A percentile compares a stretch with the other conserved stretches of the same genome.
Conservation (phyloP, 2,113 vertebrate genomes). For the Mus pahari region DNA sequence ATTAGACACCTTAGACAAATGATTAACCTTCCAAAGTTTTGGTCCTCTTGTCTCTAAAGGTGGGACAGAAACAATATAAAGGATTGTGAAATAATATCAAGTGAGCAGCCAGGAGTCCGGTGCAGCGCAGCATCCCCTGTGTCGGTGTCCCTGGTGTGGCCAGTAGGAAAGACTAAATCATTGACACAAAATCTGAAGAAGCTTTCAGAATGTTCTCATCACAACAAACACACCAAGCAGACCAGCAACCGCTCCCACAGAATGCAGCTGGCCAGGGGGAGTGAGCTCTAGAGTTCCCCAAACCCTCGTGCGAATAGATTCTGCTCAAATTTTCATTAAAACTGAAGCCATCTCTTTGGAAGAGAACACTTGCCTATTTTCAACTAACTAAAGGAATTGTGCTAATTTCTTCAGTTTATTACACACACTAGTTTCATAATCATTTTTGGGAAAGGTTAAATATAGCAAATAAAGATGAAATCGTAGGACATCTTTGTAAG, state of each 20-base stretch:
- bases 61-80: not conserved
- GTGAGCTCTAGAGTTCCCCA: not conserved
- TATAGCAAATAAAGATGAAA: conserved; percentile 55
- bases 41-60: not conserved
- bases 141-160: not conserved
- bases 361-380: conserved; percentile 13
- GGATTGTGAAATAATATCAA: not conserved
- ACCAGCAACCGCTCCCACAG: not conserved
- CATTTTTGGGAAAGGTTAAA: conserved; percentile 59
- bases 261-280: not conserved
- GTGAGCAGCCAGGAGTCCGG: not conserved
- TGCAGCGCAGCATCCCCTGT: not conserved
- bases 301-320: not conserved
- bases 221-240: not conserved
- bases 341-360: not conserved
- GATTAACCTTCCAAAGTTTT: not conserved
- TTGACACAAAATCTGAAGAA: not conserved
- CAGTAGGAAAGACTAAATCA: not conserved
- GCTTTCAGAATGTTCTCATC: not conserved
- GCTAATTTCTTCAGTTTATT: not conserved
- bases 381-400: not conserved
- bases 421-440: conserved; percentile 20
- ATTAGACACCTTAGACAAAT: not conserved
- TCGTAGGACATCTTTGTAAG: conserved; percentile 53
- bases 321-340: not conserved